Conservation (phyloP, 1,140 invertebrate species). For the Anoplolepis gracilipes region DNA sequence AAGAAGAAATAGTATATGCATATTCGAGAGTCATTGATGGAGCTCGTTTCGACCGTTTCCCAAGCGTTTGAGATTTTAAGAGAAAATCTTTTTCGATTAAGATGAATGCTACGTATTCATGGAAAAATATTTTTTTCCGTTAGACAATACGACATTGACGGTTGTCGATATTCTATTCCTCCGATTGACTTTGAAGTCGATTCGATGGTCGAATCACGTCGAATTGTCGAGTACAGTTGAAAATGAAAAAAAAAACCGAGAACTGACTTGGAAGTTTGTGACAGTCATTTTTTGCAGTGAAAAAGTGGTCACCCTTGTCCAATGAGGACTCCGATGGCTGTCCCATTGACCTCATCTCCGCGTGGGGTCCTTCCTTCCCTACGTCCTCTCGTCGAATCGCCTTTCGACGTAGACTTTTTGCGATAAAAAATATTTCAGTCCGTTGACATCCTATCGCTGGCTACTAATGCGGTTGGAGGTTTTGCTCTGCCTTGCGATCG, state of each 20-base stretch:
- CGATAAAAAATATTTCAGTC: slow-evolving; percentile 63
- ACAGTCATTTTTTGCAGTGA: slow-evolving; percentile 70
- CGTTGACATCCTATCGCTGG: slow-evolving; percentile 69
- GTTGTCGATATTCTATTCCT: slow-evolving; percentile 58
- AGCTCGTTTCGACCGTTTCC: slow-evolving; percentile 7
- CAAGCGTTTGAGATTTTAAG: neutral
- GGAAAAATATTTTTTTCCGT: slow-evolving; percentile 24
- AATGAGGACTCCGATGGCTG: slow-evolving; percentile 71
- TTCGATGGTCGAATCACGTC: slow-evolving; percentile 49
- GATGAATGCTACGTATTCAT: slow-evolving; percentile 26
- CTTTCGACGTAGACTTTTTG: slow-evolving; percentile 73
- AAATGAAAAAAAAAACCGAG: slow-evolving; percentile 55
- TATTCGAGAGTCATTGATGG: neutral
- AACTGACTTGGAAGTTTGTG: slow-evolving; percentile 53
- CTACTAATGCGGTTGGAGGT: slow-evolving; percentile 26
- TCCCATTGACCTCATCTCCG: slow-evolving; percentile 80
- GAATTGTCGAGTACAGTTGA: slow-evolving; percentile 54
- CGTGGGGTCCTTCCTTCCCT: slow-evolving; percentile 78
- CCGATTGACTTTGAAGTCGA: slow-evolving; percentile 61
- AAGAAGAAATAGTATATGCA: neutral
- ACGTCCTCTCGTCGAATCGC: slow-evolving; percentile 69
- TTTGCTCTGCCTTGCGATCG: neutral
- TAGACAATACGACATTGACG: slow-evolving; percentile 36
- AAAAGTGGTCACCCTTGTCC: slow-evolving; percentile 76
- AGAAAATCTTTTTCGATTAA: slow-evolving; percentile 50